Evolutionary conservation across 2,888 invertebrate genomes (phyloP).

Genomic region (Drosophila siamana): DNA sequence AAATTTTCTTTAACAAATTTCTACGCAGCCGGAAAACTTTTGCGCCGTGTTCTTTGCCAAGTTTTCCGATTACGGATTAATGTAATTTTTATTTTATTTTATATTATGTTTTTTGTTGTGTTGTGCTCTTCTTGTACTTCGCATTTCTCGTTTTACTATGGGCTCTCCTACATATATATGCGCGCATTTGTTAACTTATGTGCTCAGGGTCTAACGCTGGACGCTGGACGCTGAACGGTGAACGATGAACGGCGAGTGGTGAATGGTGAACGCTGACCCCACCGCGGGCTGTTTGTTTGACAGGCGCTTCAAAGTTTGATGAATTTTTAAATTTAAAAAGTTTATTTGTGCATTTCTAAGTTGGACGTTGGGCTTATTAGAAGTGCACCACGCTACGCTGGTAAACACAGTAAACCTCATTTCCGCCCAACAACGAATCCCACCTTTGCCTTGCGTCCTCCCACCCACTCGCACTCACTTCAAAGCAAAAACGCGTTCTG

Average conservation of each 20-base stretch:
- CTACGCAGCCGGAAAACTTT: constrained; percentile 60
- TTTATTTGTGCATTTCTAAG: constrained; percentile 80
- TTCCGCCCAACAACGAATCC: background rate
- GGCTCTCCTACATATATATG: too few species aligned
- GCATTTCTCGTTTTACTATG: constrained; percentile 6
- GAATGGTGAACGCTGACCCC: constrained; percentile 47
- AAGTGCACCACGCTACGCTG: constrained; percentile 50
- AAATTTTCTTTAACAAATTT: constrained; percentile 62
- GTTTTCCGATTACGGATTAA: constrained; percentile 83
- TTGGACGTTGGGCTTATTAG: constrained; percentile 72
- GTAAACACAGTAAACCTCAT: constrained; percentile 17
- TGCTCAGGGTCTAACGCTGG: constrained; percentile 16
- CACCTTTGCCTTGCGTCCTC: background rate
- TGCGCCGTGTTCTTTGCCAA: constrained; percentile 61
- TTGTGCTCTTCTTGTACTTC: constrained; percentile 17
- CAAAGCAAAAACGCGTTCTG: constrained; percentile 48
- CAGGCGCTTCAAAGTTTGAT: constrained; percentile 75
- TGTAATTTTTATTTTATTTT: constrained; percentile 71
- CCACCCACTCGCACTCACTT: constrained; percentile 41
- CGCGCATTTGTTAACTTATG: constrained; percentile 43
- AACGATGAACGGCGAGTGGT: too few species aligned
- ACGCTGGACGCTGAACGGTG: too few species aligned
- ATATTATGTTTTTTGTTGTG: constrained; percentile 38
- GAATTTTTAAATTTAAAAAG: constrained; percentile 81
- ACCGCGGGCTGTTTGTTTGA: constrained; percentile 66